phyloP scores from a whole-genome alignment of 2,888 invertebrate genomes.

The Scrobipalpa costella region DNA sequence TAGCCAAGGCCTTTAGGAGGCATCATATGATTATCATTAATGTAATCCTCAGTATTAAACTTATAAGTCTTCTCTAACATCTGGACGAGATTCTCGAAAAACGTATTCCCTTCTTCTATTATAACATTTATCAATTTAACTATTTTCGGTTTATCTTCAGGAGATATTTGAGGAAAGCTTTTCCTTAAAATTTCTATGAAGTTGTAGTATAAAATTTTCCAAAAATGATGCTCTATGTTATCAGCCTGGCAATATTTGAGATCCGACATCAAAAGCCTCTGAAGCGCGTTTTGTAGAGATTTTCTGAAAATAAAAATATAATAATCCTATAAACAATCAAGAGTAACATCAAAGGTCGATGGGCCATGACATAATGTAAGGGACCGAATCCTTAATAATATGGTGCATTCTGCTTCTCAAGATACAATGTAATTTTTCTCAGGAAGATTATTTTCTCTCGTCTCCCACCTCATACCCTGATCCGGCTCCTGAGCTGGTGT shows the following conservation, averaged over 20 bases:
- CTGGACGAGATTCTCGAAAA: constrained; percentile 88
- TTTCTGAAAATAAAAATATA: constrained; percentile 52
- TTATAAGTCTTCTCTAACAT: constrained; percentile 88
- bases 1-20: constrained; percentile 84
- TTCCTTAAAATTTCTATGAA: constrained; percentile 91
- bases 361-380: background rate
- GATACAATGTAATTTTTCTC: too few species aligned
- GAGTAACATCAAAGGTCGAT: too few species aligned
- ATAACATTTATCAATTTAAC: constrained; percentile 84
- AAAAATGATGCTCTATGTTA: constrained; percentile 94
- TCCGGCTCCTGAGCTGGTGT: constrained; percentile 69
- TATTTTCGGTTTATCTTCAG: constrained; percentile 83
- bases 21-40: constrained; percentile 80
- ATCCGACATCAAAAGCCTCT: constrained; percentile 86
- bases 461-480: constrained; percentile 37
- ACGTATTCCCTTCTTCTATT: constrained; percentile 90
- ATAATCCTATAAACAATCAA: too few species aligned
- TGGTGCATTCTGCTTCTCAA: too few species aligned
- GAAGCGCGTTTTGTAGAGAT: constrained; percentile 85
- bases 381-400: too few species aligned
- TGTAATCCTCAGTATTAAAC: constrained; percentile 84
- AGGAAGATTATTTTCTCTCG: too few species aligned
- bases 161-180: constrained; percentile 81
- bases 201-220: constrained; percentile 95
- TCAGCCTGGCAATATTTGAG: constrained; percentile 93